Evolutionary conservation across 2,113 vertebrate species (phyloP), one percentile per base, ranked within the genome.

Genomic region (Pelecanoides urinatrix): DNA sequence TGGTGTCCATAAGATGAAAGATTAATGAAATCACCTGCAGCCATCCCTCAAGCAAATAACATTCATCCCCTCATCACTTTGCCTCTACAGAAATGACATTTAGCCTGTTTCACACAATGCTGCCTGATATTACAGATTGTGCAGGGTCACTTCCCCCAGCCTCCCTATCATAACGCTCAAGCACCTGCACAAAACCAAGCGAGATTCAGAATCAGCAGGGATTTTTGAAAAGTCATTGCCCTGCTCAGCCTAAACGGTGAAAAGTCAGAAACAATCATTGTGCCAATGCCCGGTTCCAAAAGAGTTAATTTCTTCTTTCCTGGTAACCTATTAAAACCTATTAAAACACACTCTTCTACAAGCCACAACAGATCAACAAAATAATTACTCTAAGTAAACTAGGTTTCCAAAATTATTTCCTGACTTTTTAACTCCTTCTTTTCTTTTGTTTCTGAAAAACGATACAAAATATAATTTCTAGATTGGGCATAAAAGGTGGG

Each of bases 21-120:
- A 97, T 93, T 94, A 96, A 97, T 97, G 90, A 93, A 71, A 76
- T 78, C 25, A 30, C 93, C 71, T 86, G 78, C 80, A 95, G 89
- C 66, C 80, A 78, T 88, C 73, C 92, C 79, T 92, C 71, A 56
- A 38, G 18, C 84, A 89, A 91, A 94, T 92, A 92, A 44, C 79
- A 82, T 95, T 86, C 83, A 94, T 72, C 55, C 62, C 29, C 66
- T 90, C 86, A 82, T 94, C 92, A 74, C 83, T 90, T 73, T 96
- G 32, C 62, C 86, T 94, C 36, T 78, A 59, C 58, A 81, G 71
- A 67, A 91, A 83, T 92, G 90, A 92, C 92, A 97, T 97, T 96
- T 94, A 92, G 53, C 17, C 63, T 77, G 87, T 45, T 91, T 89
- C 94, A 92, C 78, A 97, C 26, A 92, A n/a, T 50, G 34, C 59